Percentiles rank a stretch among this genome's conserved stretches.
These are phyloP conservation scores for Tautogolabrus adspersus DNA, from an alignment of 2,113 vertebrate species.

Conservation along the genomic window DNA sequence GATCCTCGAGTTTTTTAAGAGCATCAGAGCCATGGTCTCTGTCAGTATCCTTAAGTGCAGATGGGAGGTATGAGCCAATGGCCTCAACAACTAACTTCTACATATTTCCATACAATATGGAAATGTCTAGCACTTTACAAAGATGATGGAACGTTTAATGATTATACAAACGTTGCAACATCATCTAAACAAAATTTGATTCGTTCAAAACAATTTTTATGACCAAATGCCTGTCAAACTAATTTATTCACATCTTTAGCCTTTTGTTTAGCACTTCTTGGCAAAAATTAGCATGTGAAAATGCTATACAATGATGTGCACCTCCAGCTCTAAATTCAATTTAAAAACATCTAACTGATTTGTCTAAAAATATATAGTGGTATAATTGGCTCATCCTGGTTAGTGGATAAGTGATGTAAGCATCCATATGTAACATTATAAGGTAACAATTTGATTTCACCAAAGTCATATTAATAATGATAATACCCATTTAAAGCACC, in stretches of 20 bases:
- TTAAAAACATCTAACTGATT: no score
- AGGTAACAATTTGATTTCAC: no score
- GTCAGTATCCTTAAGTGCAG: constrained; percentile 42
- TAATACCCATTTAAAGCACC: no score
- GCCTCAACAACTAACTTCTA: background rate
- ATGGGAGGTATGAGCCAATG: background rate
- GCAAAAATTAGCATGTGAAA: background rate
- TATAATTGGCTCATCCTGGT: no score
- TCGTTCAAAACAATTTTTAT: background rate
- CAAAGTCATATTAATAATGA: no score
- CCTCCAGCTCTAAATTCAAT: background rate
- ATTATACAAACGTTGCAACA: no score
- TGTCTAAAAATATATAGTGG: no score
- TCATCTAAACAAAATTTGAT: background rate
- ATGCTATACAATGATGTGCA: background rate
- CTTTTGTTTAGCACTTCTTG: background rate
- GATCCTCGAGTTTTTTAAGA: constrained; percentile 50
- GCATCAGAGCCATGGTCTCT: constrained; percentile 30
- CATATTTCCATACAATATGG: background rate
- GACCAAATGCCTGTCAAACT: background rate
- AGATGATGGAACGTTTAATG: no score
- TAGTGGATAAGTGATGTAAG: no score
- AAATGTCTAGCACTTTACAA: no score
- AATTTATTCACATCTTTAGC: background rate
- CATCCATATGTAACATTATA: no score